Conservation (phyloP, 1,140 invertebrate species). For the Atta cephalotes region DNA sequence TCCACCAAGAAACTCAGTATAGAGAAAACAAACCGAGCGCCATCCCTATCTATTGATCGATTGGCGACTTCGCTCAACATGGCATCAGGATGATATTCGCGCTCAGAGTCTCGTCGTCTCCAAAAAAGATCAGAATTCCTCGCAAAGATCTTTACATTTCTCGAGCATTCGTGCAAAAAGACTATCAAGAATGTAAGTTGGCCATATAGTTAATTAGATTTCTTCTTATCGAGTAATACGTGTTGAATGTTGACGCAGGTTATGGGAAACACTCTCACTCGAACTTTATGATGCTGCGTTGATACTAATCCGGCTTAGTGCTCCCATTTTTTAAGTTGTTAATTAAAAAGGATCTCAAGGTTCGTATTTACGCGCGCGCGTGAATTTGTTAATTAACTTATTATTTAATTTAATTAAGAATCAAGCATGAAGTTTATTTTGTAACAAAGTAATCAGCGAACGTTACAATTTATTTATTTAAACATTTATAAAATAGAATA, state of each 20-base stretch:
- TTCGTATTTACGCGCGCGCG: neutral
- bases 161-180: conserved; percentile 93
- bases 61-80: conserved; percentile 74
- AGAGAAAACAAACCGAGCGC: conserved; percentile 53
- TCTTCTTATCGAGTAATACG: neutral
- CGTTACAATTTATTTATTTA: neutral
- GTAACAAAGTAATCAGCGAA: neutral
- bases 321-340: neutral
- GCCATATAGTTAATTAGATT: conserved; percentile 8
- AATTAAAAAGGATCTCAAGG: neutral
- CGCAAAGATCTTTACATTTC: conserved; percentile 89
- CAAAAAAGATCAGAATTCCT: conserved; percentile 58
- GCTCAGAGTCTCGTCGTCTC: conserved; percentile 71
- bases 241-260: conserved; percentile 55
- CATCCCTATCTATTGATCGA: conserved; percentile 70
- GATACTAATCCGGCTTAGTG: neutral
- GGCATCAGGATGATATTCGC: conserved; percentile 77
- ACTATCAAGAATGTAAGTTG: conserved; percentile 92
- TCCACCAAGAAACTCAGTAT: conserved; percentile 26
- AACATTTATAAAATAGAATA: neutral
- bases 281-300: conserved; percentile 7
- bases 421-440: neutral
- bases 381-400: neutral
- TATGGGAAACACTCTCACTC: conserved; percentile 63
- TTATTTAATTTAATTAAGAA: conserved; percentile 5